These are phyloP conservation scores for Unio pictorum DNA, from an alignment of 2,888 invertebrate genomes.

Conservation along the genomic window DNA sequence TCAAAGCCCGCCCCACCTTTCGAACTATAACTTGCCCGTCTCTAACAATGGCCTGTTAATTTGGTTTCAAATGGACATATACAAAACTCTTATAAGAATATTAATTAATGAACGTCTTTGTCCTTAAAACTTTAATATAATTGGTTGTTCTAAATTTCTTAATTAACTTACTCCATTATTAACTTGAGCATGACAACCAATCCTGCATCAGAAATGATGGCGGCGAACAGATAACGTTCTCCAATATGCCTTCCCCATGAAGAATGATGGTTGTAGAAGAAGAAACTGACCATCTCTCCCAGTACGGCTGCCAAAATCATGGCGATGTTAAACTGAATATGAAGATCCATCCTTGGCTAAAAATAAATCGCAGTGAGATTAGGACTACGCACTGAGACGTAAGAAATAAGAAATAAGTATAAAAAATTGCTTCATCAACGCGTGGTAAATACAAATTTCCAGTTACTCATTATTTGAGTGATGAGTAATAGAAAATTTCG, in stretches of 20 bases:
- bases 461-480: no score
- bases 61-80: not conserved
- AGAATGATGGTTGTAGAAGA: constrained; percentile 54
- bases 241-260: constrained; percentile 50
- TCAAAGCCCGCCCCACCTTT: not conserved
- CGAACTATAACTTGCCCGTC: no score
- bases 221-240: constrained; percentile 53
- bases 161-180: constrained; percentile 50
- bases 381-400: no score
- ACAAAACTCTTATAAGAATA: not conserved
- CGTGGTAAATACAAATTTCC: no score
- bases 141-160: not conserved
- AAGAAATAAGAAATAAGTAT: no score
- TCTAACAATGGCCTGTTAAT: not conserved
- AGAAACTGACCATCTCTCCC: constrained; percentile 54
- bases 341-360: constrained; percentile 34
- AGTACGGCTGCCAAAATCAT: constrained; percentile 58
- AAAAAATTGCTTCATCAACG: no score
- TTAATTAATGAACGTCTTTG: not conserved
- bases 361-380: no score
- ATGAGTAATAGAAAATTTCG: no score
- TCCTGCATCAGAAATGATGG: constrained; percentile 51
- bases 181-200: constrained; percentile 54
- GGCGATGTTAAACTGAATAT: constrained; percentile 49
- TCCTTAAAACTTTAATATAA: no score